Percentiles rank a stretch among this genome's conserved stretches.
Conservation (phyloP, 2,888 invertebrate genomes). For the Hylaea fasciaria region DNA sequence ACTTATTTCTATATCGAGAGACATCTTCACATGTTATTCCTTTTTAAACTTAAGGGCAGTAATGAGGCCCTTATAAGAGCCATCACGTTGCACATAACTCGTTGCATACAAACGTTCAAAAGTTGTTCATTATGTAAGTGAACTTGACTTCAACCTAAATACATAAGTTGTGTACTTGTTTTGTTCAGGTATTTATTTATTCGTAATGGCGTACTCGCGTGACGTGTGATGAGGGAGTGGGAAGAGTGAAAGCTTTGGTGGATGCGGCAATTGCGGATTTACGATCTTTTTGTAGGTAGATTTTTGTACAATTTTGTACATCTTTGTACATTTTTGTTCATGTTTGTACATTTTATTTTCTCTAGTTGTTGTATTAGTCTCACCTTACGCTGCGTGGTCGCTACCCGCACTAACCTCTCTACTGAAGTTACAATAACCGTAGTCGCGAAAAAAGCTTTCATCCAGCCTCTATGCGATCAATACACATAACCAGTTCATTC, state of each 20-base stretch:
- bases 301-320: no score
- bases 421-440: no score
- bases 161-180: slow-evolving; percentile 49
- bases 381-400: no score
- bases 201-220: slow-evolving; percentile 44
- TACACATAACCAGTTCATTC: no score
- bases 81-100: slow-evolving; percentile 27
- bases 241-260: slow-evolving; percentile 55
- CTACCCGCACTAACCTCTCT: no score
- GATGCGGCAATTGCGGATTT: slow-evolving; percentile 56
- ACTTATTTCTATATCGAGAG: no score
- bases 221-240: slow-evolving; percentile 26
- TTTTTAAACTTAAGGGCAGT: slow-evolving; percentile 13
- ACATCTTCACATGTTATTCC: slow-evolving; percentile 11
- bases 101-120: slow-evolving; percentile 32
- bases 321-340: no score
- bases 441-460: no score
- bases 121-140: slow-evolving; percentile 49
- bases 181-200: slow-evolving; percentile 62
- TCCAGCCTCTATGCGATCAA: no score
- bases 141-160: slow-evolving; percentile 79
- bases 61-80: slow-evolving; percentile 32
- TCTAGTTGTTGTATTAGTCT: no score
- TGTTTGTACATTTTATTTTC: no score
- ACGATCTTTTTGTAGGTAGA: no score